A percentile compares a stretch with the other conserved stretches of the same genome.
These are phyloP conservation scores for Andrena cerasifolii DNA, from an alignment of 1,140 invertebrate species.

Conservation along the genomic window DNA sequence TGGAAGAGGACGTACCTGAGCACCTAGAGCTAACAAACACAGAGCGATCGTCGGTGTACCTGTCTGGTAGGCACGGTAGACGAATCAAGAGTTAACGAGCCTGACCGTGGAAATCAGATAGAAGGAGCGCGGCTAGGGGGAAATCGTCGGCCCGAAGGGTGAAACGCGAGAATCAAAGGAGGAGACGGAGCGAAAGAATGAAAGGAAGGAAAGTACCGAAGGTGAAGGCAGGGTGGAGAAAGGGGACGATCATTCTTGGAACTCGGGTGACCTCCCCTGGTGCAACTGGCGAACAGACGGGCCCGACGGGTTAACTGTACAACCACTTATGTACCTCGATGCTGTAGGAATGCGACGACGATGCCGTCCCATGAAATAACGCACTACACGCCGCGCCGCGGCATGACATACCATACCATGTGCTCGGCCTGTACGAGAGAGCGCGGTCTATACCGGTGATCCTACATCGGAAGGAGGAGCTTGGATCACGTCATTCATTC, in stretches of 20 bases:
- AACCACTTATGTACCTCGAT: slow-evolving; percentile 73
- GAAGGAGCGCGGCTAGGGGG: slow-evolving; percentile 57
- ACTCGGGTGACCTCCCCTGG: slow-evolving; percentile 73
- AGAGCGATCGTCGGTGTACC: slow-evolving; percentile 24
- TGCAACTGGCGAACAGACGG: slow-evolving; percentile 67
- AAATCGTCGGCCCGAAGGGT: slow-evolving; percentile 40
- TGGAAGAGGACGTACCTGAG: no score
- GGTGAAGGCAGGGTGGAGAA: slow-evolving; percentile 27
- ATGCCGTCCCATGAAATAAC: slow-evolving; percentile 70
- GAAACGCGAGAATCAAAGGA: slow-evolving; percentile 6
- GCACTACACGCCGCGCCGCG: slow-evolving; percentile 57
- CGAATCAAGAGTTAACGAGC: slow-evolving; percentile 18
- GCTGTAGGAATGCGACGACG: slow-evolving; percentile 70
- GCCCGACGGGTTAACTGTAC: slow-evolving; percentile 76
- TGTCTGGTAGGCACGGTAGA: slow-evolving; percentile 41
- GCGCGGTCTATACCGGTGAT: slow-evolving; percentile 40
- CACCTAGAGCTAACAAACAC: no score
- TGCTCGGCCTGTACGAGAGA: slow-evolving; percentile 27
- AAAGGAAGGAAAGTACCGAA: slow-evolving; percentile 37
- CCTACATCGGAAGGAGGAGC: slow-evolving; percentile 33
- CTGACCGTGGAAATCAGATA: slow-evolving; percentile 60
- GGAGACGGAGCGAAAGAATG: slow-evolving; percentile 1
- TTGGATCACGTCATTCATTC: slow-evolving; percentile 75
- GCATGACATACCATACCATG: slow-evolving; percentile 59
- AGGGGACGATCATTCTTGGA: slow-evolving; percentile 68